Percentiles rank a stretch among this genome's conserved stretches.
Conservation (phyloP, 1,140 invertebrate genomes). For the Acromyrmex heyeri region DNA sequence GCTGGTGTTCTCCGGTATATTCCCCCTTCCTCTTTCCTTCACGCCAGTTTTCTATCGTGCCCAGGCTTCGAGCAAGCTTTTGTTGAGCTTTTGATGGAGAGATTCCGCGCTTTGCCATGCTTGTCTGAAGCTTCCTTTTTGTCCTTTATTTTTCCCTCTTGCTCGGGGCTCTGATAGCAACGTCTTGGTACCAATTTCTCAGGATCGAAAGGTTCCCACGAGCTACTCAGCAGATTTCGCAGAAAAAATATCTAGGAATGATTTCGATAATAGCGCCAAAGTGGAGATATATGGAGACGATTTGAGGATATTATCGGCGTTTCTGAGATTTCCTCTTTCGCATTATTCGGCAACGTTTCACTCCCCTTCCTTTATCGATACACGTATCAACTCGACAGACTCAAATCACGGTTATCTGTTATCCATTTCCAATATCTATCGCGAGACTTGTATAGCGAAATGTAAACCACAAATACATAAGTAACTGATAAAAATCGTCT, state of each 20-base stretch:
- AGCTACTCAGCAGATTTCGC: conserved; percentile 68
- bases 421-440: conserved; percentile 34
- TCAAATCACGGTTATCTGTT: conserved; percentile 30
- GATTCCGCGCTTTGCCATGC: conserved; percentile 76
- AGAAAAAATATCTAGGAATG: conserved; percentile 41
- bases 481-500: conserved; percentile 11
- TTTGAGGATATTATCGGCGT: conserved; percentile 35
- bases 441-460: not conserved
- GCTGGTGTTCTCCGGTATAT: conserved; percentile 67
- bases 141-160: conserved; percentile 18
- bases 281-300: conserved; percentile 30
- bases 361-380: not conserved
- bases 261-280: conserved; percentile 58
- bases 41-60: conserved; percentile 59
- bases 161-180: conserved; percentile 59
- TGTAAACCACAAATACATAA: not conserved
- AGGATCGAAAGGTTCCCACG: conserved; percentile 65
- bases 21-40: conserved; percentile 43
- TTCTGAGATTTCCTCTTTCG: conserved; percentile 30
- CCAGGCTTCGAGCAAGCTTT: conserved; percentile 72
- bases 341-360: conserved; percentile 39
- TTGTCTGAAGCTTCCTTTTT: conserved; percentile 72
- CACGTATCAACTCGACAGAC: conserved; percentile 18
- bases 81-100: conserved; percentile 77
- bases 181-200: conserved; percentile 70